A percentile compares a stretch with the other conserved stretches of the same genome.
Evolutionary conservation across 2,888 invertebrate species (phyloP).

Genomic region (Cerastis leucographa): DNA sequence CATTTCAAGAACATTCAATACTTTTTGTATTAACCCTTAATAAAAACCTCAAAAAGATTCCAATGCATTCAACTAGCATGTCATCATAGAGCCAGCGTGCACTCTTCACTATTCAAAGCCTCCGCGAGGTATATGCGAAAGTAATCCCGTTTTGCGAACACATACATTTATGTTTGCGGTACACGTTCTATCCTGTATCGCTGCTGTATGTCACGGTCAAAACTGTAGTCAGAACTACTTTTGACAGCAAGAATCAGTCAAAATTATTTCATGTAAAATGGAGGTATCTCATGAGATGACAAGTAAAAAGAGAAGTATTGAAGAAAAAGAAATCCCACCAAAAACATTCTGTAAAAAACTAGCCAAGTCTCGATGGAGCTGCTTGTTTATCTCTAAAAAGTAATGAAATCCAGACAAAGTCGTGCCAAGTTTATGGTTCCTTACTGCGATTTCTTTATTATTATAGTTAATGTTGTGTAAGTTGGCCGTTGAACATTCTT

Average conservation of each 20-base stretch:
- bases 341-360: too few relatives aligned
- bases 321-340: too few relatives aligned
- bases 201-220: neutral
- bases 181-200: neutral
- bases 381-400: too few relatives aligned
- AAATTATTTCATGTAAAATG: too few relatives aligned
- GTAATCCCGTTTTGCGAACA: neutral
- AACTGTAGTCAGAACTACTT: neutral
- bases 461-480: too few relatives aligned
- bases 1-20: neutral
- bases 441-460: too few relatives aligned
- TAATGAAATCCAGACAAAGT: too few relatives aligned
- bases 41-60: neutral
- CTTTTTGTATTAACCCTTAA: neutral
- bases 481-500: too few relatives aligned
- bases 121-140: neutral
- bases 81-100: neutral
- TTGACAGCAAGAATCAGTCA: neutral
- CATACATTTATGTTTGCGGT: neutral
- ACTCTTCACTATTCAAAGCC: neutral
- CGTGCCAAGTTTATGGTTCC: too few relatives aligned
- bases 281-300: too few relatives aligned
- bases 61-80: neutral
- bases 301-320: too few relatives aligned
- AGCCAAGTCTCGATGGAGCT: too few relatives aligned